These are phyloP conservation scores for Pachydiplax longipennis DNA, from an alignment of 2,888 invertebrate species.

Conservation along the genomic window DNA sequence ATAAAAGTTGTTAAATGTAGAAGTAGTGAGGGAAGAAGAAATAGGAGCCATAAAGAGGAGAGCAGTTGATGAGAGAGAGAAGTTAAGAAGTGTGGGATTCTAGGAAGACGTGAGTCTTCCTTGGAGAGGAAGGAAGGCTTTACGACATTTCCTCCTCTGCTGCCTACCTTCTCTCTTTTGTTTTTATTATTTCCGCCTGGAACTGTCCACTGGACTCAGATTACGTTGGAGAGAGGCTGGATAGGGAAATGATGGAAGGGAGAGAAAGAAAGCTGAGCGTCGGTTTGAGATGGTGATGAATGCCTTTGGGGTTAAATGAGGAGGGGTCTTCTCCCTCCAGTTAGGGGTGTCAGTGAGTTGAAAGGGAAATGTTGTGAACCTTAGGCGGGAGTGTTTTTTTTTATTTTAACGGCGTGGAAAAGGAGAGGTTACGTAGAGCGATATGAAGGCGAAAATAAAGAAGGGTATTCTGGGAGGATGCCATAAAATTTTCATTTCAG, in stretches of 20 bases:
- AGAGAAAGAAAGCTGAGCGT: background rate
- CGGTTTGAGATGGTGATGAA: background rate
- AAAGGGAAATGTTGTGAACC: background rate
- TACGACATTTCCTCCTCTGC: background rate
- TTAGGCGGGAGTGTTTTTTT: background rate
- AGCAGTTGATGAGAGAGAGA: background rate
- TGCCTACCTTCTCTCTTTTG: background rate
- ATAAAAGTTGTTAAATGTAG: background rate
- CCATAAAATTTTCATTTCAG: background rate
- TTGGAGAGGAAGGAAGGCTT: background rate
- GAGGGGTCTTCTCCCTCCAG: background rate
- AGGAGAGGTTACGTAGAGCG: background rate
- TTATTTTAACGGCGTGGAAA: background rate
- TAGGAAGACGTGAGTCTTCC: background rate
- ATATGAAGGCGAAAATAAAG: background rate
- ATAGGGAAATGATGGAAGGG: background rate
- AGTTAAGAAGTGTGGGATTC: background rate
- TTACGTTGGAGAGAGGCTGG: background rate
- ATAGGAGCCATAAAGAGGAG: background rate
- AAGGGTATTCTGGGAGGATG: background rate
- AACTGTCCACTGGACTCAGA: conserved; percentile 5
- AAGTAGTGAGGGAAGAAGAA: background rate
- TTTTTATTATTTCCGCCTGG: conserved; percentile 12
- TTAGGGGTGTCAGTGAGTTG: background rate
- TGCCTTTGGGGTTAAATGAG: conserved; percentile 6